Percentiles rank a stretch among this genome's conserved stretches.
Evolutionary conservation across 1,140 invertebrate genomes (phyloP).

Genomic region (Saccostrea cuccullata): DNA sequence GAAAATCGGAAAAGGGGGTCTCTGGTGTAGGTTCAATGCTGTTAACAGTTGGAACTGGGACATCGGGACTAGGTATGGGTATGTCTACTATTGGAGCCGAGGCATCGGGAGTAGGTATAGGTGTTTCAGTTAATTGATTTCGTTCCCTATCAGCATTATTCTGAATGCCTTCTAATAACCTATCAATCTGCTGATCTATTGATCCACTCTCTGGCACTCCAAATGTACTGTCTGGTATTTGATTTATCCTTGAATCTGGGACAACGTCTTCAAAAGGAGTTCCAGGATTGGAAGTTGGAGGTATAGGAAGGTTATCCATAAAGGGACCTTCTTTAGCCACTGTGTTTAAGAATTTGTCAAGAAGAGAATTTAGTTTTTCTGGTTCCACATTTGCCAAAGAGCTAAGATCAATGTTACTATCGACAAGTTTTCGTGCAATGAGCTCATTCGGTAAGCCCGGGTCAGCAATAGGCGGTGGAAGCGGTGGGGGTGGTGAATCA

Average conservation of each 20-base stretch:
- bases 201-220: background rate
- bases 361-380: background rate
- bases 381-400: background rate
- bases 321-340: background rate
- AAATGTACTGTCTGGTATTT: background rate
- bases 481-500: background rate
- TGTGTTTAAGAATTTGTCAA: background rate
- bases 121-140: background rate
- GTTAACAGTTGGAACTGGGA: background rate
- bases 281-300: background rate
- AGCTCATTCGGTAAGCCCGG: background rate
- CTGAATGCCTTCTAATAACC: background rate
- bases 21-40: background rate
- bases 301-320: background rate
- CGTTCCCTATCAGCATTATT: no score
- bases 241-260: background rate
- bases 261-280: background rate
- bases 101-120: no score
- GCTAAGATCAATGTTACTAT: background rate
- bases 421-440: background rate
- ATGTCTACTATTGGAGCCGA: background rate
- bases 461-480: background rate
- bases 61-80: background rate
- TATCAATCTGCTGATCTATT: background rate
- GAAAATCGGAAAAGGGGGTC: background rate